Conservation (phyloP, 2,888 invertebrate species). For the Hirtodrosophila cameraria region DNA sequence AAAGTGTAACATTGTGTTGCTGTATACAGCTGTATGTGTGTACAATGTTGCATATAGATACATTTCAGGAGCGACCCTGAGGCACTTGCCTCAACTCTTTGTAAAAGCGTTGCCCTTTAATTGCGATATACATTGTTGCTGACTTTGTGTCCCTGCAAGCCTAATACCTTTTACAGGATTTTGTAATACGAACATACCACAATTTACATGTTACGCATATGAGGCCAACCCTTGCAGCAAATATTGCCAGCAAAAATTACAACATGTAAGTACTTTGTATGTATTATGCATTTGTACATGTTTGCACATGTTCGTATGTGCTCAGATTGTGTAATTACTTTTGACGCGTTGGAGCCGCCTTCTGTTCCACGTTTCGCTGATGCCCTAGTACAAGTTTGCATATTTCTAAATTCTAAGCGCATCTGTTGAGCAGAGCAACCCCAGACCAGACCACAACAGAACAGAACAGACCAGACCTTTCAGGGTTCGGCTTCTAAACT, state of each 20-base stretch:
- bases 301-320: conserved; percentile 16
- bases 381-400: conserved; percentile 75
- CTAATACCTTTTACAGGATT: conserved; percentile 82
- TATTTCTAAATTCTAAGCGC: conserved; percentile 76
- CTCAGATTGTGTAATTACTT: conserved; percentile 33
- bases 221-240: conserved; percentile 65
- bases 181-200: conserved; percentile 74
- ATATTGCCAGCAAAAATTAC: not conserved
- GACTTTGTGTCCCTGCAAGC: conserved; percentile 59
- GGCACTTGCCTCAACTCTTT: conserved; percentile 19
- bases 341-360: conserved; percentile 13
- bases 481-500: conserved; percentile 53
- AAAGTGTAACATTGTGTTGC: not conserved
- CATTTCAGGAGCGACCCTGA: conserved; percentile 9
- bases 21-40: not conserved
- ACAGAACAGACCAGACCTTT: conserved; percentile 12
- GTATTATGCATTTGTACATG: not conserved
- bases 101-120: conserved; percentile 39
- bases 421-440: conserved; percentile 61
- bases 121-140: conserved; percentile 38
- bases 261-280: not conserved
- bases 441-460: too few species aligned
- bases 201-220: conserved; percentile 63
- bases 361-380: conserved; percentile 51
- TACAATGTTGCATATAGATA: not conserved